Evolutionary conservation across 2,888 invertebrate species (phyloP).

Genomic region (Clostera curtula): DNA sequence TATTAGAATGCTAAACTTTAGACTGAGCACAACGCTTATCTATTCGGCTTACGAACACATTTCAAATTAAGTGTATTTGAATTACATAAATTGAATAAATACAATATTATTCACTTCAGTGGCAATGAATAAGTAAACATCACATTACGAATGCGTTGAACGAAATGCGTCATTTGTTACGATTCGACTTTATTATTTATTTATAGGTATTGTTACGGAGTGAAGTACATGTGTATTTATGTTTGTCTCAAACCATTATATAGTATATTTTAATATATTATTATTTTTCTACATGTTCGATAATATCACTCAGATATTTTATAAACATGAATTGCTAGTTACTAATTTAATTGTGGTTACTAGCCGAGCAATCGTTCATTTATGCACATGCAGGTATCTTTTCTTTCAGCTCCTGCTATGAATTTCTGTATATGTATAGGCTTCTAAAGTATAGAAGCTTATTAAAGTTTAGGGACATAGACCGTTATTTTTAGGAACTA

Average conservation of each 20-base stretch:
- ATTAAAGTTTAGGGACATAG: too few species aligned
- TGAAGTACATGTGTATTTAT: conserved; percentile 15
- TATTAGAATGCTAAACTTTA: conserved; percentile 30
- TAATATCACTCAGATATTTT: too few species aligned
- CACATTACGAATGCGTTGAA: conserved; percentile 18
- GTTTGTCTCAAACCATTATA: too few species aligned
- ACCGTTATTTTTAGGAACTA: conserved; percentile 1
- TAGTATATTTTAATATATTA: too few species aligned
- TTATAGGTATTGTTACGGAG: conserved; percentile 24
- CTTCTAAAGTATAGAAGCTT: too few species aligned
- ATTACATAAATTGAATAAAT: conserved; percentile 24
- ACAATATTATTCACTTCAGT: conserved; percentile 19
- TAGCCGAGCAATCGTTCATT: conserved; percentile 26
- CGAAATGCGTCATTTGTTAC: conserved; percentile 30
- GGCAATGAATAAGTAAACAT: conserved; percentile 25
- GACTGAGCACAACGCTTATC: conserved; percentile 40
- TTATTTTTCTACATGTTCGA: too few species aligned
- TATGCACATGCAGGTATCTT: conserved; percentile 38
- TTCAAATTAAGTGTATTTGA: conserved; percentile 27
- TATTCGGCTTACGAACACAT: conserved; percentile 9
- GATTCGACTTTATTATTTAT: conserved; percentile 35
- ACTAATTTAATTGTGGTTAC: conserved; percentile 42
- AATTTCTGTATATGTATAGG: conserved; percentile 16
- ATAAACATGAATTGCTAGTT: conserved; percentile 41
- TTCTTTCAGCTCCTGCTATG: conserved; percentile 9